Percentiles rank a stretch among this genome's conserved stretches.
phyloP scores from a whole-genome alignment of 2,113 vertebrate genomes.

The Laticauda laticaudata region DNA sequence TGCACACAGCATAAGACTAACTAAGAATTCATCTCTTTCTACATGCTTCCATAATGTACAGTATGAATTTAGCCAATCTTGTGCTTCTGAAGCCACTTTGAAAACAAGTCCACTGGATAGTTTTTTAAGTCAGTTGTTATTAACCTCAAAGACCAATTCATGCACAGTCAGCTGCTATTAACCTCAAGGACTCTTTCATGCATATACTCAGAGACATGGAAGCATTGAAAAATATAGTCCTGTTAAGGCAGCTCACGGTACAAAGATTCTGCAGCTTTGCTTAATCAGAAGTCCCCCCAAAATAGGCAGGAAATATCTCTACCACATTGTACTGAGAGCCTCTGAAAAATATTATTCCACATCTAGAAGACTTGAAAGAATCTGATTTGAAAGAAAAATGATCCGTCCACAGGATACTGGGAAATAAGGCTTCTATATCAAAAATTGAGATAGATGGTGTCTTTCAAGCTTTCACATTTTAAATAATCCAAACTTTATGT shows the following conservation, averaged over 20 bases:
- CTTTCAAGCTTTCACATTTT: neutral
- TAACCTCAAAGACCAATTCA: neutral
- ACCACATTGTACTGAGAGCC: neutral
- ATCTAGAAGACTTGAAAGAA: neutral
- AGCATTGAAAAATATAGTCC: neutral
- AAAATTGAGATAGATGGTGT: neutral
- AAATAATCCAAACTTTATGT: constrained; percentile 20
- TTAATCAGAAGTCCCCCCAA: neutral
- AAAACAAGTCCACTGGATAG: neutral
- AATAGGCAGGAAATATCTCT: neutral
- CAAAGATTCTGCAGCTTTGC: neutral
- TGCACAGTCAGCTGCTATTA: neutral
- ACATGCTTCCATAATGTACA: neutral
- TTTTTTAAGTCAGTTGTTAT: neutral
- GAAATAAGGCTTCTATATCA: neutral
- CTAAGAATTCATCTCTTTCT: neutral
- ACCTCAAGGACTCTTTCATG: neutral
- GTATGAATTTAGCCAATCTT: neutral
- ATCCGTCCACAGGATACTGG: neutral
- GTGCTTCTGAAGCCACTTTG: neutral
- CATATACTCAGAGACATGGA: neutral
- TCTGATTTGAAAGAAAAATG: neutral
- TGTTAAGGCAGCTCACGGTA: neutral
- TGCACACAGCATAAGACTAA: neutral
- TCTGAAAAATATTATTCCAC: neutral